Conservation (phyloP, 2,113 vertebrate genomes). For the Seriola quinqueradiata region DNA sequence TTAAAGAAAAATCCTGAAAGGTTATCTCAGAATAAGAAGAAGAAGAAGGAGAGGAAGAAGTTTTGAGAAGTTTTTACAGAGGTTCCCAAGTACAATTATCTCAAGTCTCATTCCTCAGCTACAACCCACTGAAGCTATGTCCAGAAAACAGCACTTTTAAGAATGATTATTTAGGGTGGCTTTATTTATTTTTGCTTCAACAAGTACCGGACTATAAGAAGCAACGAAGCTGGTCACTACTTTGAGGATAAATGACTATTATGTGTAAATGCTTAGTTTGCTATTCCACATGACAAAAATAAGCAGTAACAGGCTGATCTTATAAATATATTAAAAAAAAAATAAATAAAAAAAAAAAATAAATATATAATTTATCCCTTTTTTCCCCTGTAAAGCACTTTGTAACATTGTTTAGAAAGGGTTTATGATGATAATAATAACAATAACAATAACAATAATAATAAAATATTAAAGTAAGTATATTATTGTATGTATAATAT, state of each 20-base stretch:
- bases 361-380: too few relatives aligned
- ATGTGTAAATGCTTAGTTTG: conserved; percentile 10
- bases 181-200: conserved; percentile 20
- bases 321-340: neutral
- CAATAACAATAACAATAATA: too few relatives aligned
- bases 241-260: neutral
- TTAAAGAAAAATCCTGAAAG: neutral
- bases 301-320: neutral
- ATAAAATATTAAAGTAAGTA: too few relatives aligned
- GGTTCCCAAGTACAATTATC: conserved; percentile 10
- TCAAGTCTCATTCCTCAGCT: neutral
- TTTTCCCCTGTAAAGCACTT: too few relatives aligned
- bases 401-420: too few relatives aligned
- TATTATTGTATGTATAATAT: too few relatives aligned
- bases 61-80: neutral
- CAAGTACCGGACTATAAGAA: neutral
- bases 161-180: neutral
- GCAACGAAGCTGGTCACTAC: neutral
- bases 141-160: neutral
- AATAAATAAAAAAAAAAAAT: too few relatives aligned
- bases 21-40: conserved; percentile 1
- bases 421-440: too few relatives aligned
- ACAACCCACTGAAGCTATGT: neutral
- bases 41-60: too few relatives aligned
- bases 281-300: conserved; percentile 5